Evolutionary conservation across 1,140 invertebrate species (phyloP), one percentile per base, ranked within the genome.

Genomic region (Procambarus clarkii): DNA sequence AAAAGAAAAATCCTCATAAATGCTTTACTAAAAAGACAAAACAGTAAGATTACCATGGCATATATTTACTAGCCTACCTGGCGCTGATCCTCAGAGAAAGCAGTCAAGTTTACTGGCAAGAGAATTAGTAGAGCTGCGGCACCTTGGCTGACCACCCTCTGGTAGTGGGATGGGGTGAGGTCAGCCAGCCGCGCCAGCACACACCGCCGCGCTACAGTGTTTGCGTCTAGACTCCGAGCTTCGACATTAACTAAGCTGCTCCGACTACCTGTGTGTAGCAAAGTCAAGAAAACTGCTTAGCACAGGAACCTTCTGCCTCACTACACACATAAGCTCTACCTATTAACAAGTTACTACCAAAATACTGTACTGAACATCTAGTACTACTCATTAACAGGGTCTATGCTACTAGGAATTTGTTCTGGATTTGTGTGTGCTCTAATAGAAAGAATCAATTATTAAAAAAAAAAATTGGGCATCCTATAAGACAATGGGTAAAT

Each of bases 171-270:
- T 34, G 97, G 95, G 0, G 97, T 96, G 71, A 99, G 95, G 93
- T 98, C 97, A 93, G 97, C 96, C 45, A 98, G 94, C 93, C 96
- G 96, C 0, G 97, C 96, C 46, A 99, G 95, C 4, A 99, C 96
- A 95, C 98, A 98, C 94, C 98, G 97, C 76, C 98, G 96, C 15
- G 97, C 97, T 24, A 98, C 97, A 93, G 96, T 97, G 96, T 97
- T 98, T n/a, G 97, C 96, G 88, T 96, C 96, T 34, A 99, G 93
- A 2, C 98, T 97, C 92, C 98, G 96, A 24, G 97, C 98, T 95
- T 99, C 98, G 93, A 98, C 95, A 88, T 97, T 98, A 89, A 98
- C 95, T 44, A 96, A 95, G 69, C 97, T 96, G 94, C 96, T 97
- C 93, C 98, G 96, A 93, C 97, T 98, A 91, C 98, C 98, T 98